Percentiles rank a stretch among this genome's conserved stretches.
These are phyloP conservation scores for Epiperipatus broadwayi DNA, from an alignment of 2,888 invertebrate species.

Conservation along the genomic window DNA sequence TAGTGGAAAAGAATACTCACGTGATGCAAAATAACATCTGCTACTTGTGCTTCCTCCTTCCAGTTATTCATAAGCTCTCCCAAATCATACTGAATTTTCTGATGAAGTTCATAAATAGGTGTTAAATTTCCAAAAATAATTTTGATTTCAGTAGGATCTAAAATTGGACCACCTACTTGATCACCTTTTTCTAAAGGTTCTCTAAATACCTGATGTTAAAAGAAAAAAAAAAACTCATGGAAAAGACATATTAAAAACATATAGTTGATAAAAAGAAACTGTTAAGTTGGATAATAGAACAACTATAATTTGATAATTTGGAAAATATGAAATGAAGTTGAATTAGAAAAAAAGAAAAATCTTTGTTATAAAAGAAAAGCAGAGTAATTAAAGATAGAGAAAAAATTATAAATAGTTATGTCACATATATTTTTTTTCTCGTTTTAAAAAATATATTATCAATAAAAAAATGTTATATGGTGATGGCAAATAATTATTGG, in stretches of 20 bases:
- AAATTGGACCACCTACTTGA: conserved; percentile 52
- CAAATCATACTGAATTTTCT: conserved; percentile 42
- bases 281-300: conserved; percentile 5
- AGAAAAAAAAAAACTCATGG: neutral
- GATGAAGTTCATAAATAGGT: conserved; percentile 80
- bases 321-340: neutral
- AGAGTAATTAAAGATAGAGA: too few relatives aligned
- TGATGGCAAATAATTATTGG: too few relatives aligned
- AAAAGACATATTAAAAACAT: neutral
- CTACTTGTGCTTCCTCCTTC: conserved; percentile 70
- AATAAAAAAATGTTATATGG: too few relatives aligned
- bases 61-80: conserved; percentile 45
- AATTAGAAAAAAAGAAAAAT: too few relatives aligned
- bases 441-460: too few relatives aligned
- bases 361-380: too few relatives aligned
- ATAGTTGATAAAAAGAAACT: conserved; percentile 10
- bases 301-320: neutral
- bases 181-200: conserved; percentile 70
- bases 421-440: too few relatives aligned
- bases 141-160: conserved; percentile 76
- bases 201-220: conserved; percentile 64
- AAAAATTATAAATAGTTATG: too few relatives aligned
- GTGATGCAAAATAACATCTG: conserved; percentile 67
- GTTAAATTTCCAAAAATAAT: conserved; percentile 88
- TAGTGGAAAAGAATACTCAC: conserved; percentile 28